Percentiles rank a stretch among this genome's conserved stretches.
Conservation (phyloP, 1,140 invertebrate species). For the Capitella teleta region DNA sequence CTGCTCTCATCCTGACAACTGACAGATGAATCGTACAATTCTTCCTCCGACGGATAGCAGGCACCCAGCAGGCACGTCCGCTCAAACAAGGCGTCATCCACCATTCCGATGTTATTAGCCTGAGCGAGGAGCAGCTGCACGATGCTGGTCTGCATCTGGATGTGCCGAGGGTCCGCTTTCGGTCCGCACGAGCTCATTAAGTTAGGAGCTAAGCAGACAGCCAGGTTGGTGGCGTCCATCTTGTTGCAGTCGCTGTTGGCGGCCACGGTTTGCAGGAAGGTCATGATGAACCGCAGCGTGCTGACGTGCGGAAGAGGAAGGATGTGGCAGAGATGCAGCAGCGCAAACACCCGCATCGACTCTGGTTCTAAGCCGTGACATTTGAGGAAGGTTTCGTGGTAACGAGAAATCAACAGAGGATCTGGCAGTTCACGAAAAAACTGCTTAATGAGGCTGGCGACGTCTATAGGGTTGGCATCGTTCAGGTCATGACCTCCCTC, state of each 20-base stretch:
- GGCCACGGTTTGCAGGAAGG: conserved; percentile 53
- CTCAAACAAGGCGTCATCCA: conserved; percentile 51
- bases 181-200: conserved; percentile 56
- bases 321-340: conserved; percentile 54
- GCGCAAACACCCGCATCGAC: conserved; percentile 41
- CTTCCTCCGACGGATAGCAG: conserved; percentile 26
- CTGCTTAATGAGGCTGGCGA: conserved; percentile 68
- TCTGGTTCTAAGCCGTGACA: conserved; percentile 42
- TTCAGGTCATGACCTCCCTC: background rate
- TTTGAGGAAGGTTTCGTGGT: conserved; percentile 63
- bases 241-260: conserved; percentile 57
- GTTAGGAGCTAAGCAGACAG: conserved; percentile 68
- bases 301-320: conserved; percentile 53
- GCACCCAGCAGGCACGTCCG: conserved; percentile 30
- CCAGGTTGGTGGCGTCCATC: conserved; percentile 68
- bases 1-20: conserved; percentile 23
- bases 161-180: conserved; percentile 24
- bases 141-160: conserved; percentile 34
- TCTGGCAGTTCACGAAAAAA: conserved; percentile 72
- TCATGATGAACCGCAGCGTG: conserved; percentile 57
- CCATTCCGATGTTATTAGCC: conserved; percentile 57
- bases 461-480: conserved; percentile 59
- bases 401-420: conserved; percentile 58
- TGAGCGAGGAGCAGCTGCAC: conserved; percentile 65
- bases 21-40: conserved; percentile 28